These are phyloP conservation scores for Motacilla tschutschensis DNA, from an alignment of 2,113 vertebrate genomes.

Conservation along the genomic window DNA sequence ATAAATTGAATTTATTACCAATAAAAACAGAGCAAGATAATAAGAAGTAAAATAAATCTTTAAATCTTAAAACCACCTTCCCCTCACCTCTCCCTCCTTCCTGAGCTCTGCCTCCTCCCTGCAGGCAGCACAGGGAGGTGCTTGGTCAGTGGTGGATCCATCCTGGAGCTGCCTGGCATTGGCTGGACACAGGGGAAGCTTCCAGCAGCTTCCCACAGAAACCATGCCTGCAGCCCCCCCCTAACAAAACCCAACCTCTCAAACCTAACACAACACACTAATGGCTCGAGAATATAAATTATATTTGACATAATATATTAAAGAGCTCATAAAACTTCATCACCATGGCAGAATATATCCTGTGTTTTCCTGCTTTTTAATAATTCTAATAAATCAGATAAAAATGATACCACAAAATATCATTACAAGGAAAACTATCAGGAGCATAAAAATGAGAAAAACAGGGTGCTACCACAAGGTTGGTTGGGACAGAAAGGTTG, in stretches of 20 bases:
- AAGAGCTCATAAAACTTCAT: constrained; percentile 22
- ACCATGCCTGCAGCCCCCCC: not conserved
- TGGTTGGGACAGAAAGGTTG: not conserved
- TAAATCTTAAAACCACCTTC: not conserved
- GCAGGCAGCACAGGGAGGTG: not conserved
- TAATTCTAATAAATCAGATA: not conserved
- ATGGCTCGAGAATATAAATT: not conserved
- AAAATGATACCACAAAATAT: not conserved
- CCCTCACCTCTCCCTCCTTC: not conserved
- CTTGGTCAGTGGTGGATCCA: not conserved
- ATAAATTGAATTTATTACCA: not conserved
- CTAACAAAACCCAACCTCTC: not conserved
- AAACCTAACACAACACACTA: not conserved
- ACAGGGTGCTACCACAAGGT: not conserved
- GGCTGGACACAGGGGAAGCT: not conserved
- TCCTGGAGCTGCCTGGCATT: not conserved
- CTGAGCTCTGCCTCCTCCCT: not conserved
- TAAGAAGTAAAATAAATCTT: not conserved
- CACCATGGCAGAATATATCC: not conserved
- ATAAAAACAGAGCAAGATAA: not conserved
- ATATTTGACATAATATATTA: not conserved
- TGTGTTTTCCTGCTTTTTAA: constrained; percentile 5
- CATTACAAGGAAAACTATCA: not conserved
- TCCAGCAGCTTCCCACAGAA: not conserved
- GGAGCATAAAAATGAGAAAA: not conserved